Percentiles rank a stretch among this genome's conserved stretches.
Evolutionary conservation across 1,140 invertebrate species (phyloP).

Genomic region (Spodoptera frugiperda): DNA sequence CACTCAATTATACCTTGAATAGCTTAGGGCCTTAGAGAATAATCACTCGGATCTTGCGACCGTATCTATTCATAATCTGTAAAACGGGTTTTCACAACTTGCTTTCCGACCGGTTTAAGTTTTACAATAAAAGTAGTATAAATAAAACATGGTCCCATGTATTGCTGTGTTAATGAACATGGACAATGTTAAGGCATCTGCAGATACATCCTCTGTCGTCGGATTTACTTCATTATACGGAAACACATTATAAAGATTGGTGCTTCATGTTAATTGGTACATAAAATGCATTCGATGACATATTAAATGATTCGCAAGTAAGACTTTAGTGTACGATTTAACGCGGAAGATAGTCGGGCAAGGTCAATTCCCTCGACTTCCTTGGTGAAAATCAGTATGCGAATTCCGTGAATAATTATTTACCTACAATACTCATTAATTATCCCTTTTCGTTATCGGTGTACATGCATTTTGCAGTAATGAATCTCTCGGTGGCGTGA

Average conservation of each 20-base stretch:
- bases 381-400: slow-evolving; percentile 31
- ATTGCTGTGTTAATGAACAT: slow-evolving; percentile 20
- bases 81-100: slow-evolving; percentile 31
- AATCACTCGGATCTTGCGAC: slow-evolving; percentile 32
- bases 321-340: slow-evolving; percentile 41
- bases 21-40: slow-evolving; percentile 11
- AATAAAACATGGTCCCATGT: slow-evolving; percentile 12
- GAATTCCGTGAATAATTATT: slow-evolving; percentile 41
- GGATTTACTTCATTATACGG: background rate
- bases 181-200: background rate
- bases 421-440: slow-evolving; percentile 15
- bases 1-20: slow-evolving; percentile 32
- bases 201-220: background rate
- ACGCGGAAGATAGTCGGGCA: slow-evolving; percentile 45
- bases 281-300: slow-evolving; percentile 40
- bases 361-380: slow-evolving; percentile 42
- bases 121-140: slow-evolving; percentile 30
- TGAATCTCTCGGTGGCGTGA: slow-evolving; percentile 25
- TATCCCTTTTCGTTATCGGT: slow-evolving; percentile 25
- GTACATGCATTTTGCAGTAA: slow-evolving; percentile 10
- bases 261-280: slow-evolving; percentile 37
- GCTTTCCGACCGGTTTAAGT: slow-evolving; percentile 40
- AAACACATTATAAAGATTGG: slow-evolving; percentile 6
- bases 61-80: slow-evolving; percentile 42
- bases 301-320: slow-evolving; percentile 24